Evolutionary conservation across 2,113 vertebrate genomes (phyloP).

Genomic region (Leucosticte australis): DNA sequence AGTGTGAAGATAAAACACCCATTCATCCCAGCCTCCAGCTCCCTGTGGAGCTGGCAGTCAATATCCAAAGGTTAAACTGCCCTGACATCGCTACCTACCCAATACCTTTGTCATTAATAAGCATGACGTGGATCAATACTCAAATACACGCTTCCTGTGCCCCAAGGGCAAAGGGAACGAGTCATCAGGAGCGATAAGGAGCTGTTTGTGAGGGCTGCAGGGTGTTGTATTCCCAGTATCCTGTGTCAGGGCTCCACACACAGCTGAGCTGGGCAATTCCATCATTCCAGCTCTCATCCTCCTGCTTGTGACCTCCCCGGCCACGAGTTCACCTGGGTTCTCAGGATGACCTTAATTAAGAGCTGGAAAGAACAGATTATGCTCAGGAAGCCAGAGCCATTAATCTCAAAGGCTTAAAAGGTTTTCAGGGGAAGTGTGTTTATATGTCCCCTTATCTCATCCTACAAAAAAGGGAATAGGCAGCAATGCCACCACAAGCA

Average conservation of each 20-base stretch:
- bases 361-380: not conserved
- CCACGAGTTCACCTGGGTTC: not conserved
- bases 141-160: not conserved
- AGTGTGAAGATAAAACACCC: not conserved
- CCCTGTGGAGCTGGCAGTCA: not conserved
- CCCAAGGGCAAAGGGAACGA: not conserved
- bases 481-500: not conserved
- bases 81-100: not conserved
- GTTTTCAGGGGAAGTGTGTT: not conserved
- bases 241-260: not conserved
- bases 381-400: not conserved
- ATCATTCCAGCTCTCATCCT: not conserved
- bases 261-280: fast-evolving
- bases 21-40: not conserved
- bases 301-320: fast-evolving
- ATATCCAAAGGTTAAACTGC: not conserved
- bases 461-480: not conserved
- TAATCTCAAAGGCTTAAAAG: not conserved
- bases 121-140: not conserved
- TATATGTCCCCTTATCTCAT: not conserved
- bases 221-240: not conserved
- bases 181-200: not conserved
- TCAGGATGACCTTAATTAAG: not conserved
- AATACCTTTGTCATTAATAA: not conserved
- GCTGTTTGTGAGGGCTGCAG: not conserved